Evolutionary conservation across 2,888 invertebrate genomes (phyloP), one percentile per base, ranked within the genome.

Genomic region (Caenorhabditis parvicauda): DNA sequence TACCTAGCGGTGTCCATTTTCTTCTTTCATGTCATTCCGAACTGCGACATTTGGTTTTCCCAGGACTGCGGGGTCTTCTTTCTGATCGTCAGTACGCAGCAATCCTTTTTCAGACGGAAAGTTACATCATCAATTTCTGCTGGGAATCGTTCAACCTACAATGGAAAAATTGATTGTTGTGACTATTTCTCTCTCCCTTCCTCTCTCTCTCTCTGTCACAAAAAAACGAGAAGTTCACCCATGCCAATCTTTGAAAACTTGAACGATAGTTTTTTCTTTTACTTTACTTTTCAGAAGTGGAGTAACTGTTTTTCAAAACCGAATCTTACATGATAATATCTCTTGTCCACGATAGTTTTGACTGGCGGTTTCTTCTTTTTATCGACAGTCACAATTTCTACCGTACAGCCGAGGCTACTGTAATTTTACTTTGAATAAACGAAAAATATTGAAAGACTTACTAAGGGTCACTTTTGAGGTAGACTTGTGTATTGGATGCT

Each of bases 91-190:
- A 71, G 52, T 38, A 63, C 59, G 39, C 61, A 61, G 41, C 69
- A 67, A 44, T 71, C 62, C 29, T 64, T 69, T 53, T 69, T 67
- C 43, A 71, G 59, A 51, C 67, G 69, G 60, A 63, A 69, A 3
- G 59, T 54, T 19, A 71, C 59, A 24, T 59, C 60, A 24, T 48
- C 44, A 25, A 71, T 62, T 59, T 69, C 67, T 14, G 54, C 58
- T 1, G 71, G 71, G 45, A 71, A 71, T 14, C 63, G 51, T 55
- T 63, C 51, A 28, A 50, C 44, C 48, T 59, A 39, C 7, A 46
- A 38, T 21, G 17, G 4, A 38, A 54, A 54, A n/a, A 12, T 6
- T 0, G 7, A 41, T n/a, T 17, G 32, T 9, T 32, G 19, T 46
- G 24, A 42, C 19, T 28, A 7, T 19, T 2, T 27, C 1, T 17